Evolutionary conservation across 2,113 vertebrate species (phyloP).

Genomic region (Psittacus erithacus): DNA sequence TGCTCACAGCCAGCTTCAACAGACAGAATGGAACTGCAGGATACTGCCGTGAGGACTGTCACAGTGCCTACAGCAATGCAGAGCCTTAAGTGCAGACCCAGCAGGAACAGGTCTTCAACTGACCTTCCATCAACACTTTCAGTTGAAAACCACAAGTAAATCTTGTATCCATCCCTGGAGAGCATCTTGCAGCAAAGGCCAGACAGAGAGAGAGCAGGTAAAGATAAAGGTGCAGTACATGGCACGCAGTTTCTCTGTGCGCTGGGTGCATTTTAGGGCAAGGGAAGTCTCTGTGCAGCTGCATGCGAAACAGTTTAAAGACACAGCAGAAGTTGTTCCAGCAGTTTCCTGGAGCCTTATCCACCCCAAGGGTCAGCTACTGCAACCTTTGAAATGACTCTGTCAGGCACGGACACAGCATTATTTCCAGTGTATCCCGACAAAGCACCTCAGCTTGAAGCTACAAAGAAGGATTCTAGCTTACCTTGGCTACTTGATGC

Average conservation of each 20-base stretch:
- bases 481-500: background rate
- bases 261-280: background rate
- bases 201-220: background rate
- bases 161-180: background rate
- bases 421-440: background rate
- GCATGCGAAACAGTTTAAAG: background rate
- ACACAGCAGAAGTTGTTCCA: background rate
- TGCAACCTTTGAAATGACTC: background rate
- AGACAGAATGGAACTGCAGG: background rate
- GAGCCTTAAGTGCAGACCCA: background rate
- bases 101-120: background rate
- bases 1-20: background rate
- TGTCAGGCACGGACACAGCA: background rate
- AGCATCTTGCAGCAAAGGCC: background rate
- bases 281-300: background rate
- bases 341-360: background rate
- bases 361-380: rapidly evolving
- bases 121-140: background rate
- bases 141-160: background rate
- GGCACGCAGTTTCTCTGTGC: background rate
- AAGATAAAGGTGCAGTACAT: background rate
- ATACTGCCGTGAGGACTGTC: background rate
- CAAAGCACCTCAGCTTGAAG: background rate
- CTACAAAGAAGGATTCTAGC: background rate
- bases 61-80: background rate